phyloP scores from a whole-genome alignment of 2,113 vertebrate genomes.

The Myotis lucifugus region DNA sequence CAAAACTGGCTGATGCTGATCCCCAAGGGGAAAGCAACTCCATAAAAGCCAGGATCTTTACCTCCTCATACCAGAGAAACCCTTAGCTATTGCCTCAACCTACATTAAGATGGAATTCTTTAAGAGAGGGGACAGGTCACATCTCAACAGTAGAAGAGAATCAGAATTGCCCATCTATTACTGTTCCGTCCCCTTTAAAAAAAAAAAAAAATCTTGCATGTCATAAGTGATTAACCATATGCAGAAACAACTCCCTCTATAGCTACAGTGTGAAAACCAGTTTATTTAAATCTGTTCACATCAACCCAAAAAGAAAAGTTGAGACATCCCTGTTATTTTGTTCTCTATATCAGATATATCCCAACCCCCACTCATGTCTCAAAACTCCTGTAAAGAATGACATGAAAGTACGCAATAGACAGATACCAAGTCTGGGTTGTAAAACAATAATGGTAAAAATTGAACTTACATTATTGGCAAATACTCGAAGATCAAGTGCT shows the following conservation, averaged over 20 bases:
- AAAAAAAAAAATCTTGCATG: neutral
- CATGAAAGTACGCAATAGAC: neutral
- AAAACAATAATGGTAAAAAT: neutral
- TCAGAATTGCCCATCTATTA: neutral
- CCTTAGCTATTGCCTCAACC: too few species aligned
- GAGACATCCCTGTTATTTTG: rapidly evolving
- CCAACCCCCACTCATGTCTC: neutral
- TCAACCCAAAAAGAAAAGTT: neutral
- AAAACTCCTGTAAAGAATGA: neutral
- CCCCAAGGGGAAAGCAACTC: neutral
- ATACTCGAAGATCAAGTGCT: conserved; percentile 94
- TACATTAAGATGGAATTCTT: neutral
- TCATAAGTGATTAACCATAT: neutral
- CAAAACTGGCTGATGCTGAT: rapidly evolving
- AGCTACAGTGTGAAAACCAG: neutral
- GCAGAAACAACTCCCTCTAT: neutral
- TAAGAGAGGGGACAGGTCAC: neutral
- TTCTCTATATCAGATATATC: neutral
- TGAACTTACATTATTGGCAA: conserved; percentile 95
- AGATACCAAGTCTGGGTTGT: neutral
- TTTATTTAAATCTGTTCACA: neutral
- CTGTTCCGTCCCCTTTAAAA: neutral
- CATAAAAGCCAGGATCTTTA: neutral
- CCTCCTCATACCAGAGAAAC: neutral
- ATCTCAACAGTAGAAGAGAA: neutral